phyloP scores from a whole-genome alignment of 2,888 invertebrate genomes.

The Megamerina dolium region DNA sequence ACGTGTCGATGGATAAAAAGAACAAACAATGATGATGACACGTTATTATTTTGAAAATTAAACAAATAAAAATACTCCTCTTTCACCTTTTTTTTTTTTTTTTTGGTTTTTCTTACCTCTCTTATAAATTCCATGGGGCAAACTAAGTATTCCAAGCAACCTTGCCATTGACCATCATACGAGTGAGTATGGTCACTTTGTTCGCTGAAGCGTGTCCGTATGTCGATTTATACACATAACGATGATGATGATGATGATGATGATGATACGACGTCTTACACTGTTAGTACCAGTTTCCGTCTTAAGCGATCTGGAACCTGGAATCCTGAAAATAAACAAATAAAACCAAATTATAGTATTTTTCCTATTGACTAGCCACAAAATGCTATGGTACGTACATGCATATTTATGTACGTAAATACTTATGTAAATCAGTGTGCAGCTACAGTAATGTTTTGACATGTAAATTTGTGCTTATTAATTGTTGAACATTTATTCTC shows the following conservation, averaged over 20 bases:
- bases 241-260: constrained; percentile 24
- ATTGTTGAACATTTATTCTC: background rate
- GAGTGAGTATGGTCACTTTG: constrained; percentile 8
- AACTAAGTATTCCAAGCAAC: background rate
- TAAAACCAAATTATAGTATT: constrained; percentile 15
- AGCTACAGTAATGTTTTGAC: background rate
- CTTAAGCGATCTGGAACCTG: constrained; percentile 39
- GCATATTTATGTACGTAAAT: no score
- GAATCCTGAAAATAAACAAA: constrained; percentile 18
- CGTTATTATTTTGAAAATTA: constrained; percentile 32
- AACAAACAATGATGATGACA: constrained; percentile 42
- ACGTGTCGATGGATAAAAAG: constrained; percentile 18
- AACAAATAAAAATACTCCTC: no score
- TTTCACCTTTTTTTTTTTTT: no score
- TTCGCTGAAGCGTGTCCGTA: constrained; percentile 25
- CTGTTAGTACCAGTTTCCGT: constrained; percentile 26
- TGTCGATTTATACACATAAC: constrained; percentile 28
- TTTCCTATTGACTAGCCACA: constrained; percentile 1
- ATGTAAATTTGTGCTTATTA: background rate
- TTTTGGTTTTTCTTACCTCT: constrained; percentile 10
- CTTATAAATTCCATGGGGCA: constrained; percentile 8
- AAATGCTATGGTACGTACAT: background rate
- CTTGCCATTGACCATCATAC: background rate
- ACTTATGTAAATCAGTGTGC: constrained; percentile 29
- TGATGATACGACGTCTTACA: background rate